These are phyloP conservation scores for Acestrorhynchus altus DNA, from an alignment of 2,797 vertebrate genomes.

Conservation along the genomic window DNA sequence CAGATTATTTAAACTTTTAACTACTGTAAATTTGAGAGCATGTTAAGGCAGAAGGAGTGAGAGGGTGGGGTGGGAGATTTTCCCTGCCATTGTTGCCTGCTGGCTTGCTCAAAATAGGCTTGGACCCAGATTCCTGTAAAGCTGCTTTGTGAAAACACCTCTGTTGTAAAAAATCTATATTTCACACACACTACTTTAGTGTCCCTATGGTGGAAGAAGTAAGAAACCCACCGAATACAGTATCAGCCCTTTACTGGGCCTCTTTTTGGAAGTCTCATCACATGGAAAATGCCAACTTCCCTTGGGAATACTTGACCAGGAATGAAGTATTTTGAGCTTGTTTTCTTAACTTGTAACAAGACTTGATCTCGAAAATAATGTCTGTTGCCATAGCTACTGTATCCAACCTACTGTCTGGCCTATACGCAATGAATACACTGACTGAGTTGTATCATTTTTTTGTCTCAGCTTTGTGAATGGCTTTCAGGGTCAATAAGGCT, in stretches of 20 bases:
- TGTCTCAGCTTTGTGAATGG: constrained; percentile 17
- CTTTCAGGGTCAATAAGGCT: constrained; percentile 8
- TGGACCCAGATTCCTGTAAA: no score
- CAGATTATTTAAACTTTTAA: no score
- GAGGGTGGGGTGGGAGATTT: no score
- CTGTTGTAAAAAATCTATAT: neutral
- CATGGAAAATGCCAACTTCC: neutral
- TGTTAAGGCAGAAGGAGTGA: no score
- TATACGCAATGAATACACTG: constrained; percentile 8
- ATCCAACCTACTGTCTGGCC: neutral
- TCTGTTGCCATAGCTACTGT: constrained; percentile 13
- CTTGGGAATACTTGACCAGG: neutral
- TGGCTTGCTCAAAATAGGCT: no score
- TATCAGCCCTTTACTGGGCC: neutral
- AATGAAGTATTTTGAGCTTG: neutral
- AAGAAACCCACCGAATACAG: no score
- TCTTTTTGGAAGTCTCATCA: neutral
- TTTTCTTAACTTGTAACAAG: neutral
- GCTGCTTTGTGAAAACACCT: no score
- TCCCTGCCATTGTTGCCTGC: no score
- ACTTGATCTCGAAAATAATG: constrained; percentile 3
- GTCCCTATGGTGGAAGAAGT: neutral
- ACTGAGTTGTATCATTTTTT: constrained; percentile 20
- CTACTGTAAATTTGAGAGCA: no score
- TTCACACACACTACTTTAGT: neutral